A percentile compares a stretch with the other conserved stretches of the same genome.
Conservation (phyloP, 2,888 invertebrate species). For the Allacma fusca region DNA sequence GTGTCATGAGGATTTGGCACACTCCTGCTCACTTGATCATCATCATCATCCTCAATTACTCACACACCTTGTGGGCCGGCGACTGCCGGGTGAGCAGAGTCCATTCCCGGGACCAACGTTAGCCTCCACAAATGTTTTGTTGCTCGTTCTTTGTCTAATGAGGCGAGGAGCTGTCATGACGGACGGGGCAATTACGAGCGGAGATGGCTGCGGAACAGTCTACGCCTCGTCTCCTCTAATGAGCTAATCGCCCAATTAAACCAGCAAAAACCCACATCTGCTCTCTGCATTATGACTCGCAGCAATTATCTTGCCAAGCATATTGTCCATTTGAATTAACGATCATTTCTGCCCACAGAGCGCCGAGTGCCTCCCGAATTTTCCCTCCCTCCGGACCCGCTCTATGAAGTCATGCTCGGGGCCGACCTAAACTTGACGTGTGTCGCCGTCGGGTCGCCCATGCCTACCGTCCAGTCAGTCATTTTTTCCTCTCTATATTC, state of each 20-base stretch:
- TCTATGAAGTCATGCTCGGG: constrained; percentile 90
- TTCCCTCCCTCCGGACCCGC: constrained; percentile 85
- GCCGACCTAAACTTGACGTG: constrained; percentile 92
- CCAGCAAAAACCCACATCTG: not conserved
- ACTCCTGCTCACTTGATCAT: not conserved
- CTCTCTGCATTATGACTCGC: not conserved
- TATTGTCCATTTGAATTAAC: constrained; percentile 6
- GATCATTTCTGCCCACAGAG: constrained; percentile 69
- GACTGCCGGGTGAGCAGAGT: too few species aligned
- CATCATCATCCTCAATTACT: too few species aligned
- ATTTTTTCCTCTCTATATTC: not conserved
- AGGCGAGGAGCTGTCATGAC: not conserved
- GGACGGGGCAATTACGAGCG: constrained; percentile 11
- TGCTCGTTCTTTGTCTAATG: not conserved
- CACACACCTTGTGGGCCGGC: too few species aligned
- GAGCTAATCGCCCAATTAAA: constrained; percentile 16
- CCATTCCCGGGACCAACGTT: too few species aligned
- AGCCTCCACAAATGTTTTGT: too few species aligned
- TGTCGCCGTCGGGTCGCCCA: constrained; percentile 96
- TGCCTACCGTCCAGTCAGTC: constrained; percentile 88
- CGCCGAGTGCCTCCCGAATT: constrained; percentile 95
- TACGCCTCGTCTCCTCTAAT: not conserved
- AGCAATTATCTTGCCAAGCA: not conserved
- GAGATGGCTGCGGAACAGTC: not conserved
- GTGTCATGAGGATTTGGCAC: not conserved